Conservation (phyloP, 2,113 vertebrate species). For the Cisticola juncidis region DNA sequence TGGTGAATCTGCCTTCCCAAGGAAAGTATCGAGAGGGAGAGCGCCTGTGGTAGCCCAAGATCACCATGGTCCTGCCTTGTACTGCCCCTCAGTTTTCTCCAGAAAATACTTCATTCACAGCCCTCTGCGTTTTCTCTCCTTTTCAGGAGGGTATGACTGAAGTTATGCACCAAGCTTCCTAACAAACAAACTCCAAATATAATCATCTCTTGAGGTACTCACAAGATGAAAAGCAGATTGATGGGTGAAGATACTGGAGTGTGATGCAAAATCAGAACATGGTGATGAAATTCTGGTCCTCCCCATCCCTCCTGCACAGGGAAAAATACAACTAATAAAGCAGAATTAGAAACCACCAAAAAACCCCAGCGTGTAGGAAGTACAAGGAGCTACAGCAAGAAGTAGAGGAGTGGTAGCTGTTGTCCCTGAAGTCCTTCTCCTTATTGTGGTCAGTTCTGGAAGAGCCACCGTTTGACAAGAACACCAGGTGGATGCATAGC, state of each 20-base stretch:
- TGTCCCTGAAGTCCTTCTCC: background rate
- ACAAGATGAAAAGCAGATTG: background rate
- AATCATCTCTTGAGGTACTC: background rate
- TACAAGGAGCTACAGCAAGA: background rate
- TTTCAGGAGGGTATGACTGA: rapidly evolving
- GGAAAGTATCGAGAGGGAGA: background rate
- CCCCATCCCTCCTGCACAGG: background rate
- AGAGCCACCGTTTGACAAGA: background rate
- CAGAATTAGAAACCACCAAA: background rate
- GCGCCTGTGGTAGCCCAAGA: background rate
- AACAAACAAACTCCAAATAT: background rate
- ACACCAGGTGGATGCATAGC: rapidly evolving
- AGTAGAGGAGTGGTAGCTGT: background rate
- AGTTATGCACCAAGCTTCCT: background rate
- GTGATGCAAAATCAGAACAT: background rate
- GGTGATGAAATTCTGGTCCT: background rate
- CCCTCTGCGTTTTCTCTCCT: background rate
- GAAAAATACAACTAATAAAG: background rate
- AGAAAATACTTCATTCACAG: background rate
- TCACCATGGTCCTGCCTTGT: background rate
- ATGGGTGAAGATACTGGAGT: background rate
- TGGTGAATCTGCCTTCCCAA: background rate
- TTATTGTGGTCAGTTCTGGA: background rate
- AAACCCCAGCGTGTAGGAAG: background rate
- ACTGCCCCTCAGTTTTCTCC: background rate